Percentiles rank a stretch among this genome's conserved stretches.
Conservation (phyloP, 2,888 invertebrate genomes). For the Drosophila maculinotata region DNA sequence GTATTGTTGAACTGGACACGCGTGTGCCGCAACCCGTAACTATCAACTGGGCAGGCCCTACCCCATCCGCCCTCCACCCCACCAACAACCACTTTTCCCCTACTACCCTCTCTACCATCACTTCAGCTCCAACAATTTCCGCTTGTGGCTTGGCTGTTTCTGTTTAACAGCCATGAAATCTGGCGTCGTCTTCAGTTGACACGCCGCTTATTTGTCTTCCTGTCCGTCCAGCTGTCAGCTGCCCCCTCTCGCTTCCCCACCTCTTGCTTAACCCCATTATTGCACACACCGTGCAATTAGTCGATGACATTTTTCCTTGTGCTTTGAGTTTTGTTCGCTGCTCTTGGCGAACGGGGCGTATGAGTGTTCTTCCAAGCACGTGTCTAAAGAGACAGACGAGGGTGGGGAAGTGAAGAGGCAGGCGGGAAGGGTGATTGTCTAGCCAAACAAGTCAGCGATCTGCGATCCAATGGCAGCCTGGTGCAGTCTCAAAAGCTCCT, state of each 20-base stretch:
- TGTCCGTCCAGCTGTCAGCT: constrained; percentile 18
- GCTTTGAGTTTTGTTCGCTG: constrained; percentile 5
- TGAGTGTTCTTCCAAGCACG: not conserved
- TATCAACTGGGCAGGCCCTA: not conserved
- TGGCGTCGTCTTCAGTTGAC: constrained; percentile 17
- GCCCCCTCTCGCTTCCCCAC: not conserved
- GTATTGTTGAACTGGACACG: constrained; percentile 33
- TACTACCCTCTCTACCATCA: too few relatives aligned
- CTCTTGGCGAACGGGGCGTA: constrained; percentile 1
- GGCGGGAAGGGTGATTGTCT: too few relatives aligned
- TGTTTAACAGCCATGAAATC: constrained; percentile 29
- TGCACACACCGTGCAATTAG: constrained; percentile 44
- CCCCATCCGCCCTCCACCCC: not conserved
- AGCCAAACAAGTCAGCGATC: too few relatives aligned
- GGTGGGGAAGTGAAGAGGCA: too few relatives aligned
- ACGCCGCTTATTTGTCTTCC: constrained; percentile 17
- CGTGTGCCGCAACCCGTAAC: constrained; percentile 3
- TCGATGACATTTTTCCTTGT: constrained; percentile 30
- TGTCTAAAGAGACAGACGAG: too few relatives aligned
- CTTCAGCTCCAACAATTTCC: not conserved
- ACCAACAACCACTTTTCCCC: too few relatives aligned
- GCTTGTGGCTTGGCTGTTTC: constrained; percentile 5
- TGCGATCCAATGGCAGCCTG: too few relatives aligned
- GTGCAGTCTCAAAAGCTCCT: too few relatives aligned
- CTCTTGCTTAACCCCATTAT: constrained; percentile 25